Evolutionary conservation across 2,797 vertebrate species (phyloP), one percentile per base, ranked within the genome.

Genomic region (Masticophis lateralis): DNA sequence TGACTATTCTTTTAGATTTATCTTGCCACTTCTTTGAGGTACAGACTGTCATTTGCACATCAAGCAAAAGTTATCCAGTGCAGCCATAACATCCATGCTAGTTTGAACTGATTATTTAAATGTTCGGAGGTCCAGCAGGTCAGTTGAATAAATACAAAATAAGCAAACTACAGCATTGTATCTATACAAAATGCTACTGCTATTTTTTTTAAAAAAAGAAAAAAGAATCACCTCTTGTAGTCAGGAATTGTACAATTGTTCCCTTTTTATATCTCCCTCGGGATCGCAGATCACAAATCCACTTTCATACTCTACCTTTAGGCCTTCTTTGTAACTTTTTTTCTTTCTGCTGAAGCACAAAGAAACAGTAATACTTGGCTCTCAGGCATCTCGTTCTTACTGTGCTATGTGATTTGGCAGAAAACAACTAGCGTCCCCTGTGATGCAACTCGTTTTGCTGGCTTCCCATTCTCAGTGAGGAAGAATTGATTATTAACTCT

Each of bases 271-370:
- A 93, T 95, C 93, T 95, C 95, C 91, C 92, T 95, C 93, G 83
- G 74, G 94, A 96, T 96, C 95, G 96, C 93, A 97, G 94, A 93
- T 92, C 96, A 92, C 60, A 95, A 87, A 95, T 83, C 20, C 93
- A 94, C 94, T 96, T 95, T 97, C 95, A 93, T 97, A 95, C 91
- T 93, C 95, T 96, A 96, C 94, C 96, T 97, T 97, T 97, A 97
- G 96, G 96, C 94, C 95, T 95, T 95, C 94, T 95, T 97, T 96
- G 95, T 94, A 95, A 89, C 93, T 93, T 92, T 95, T 22, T 96
- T 96, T 25, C n/a, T 8, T 43, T 20, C 96, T 96, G 93, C 96
- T 96, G 93, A 96, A 97, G 20, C 22, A 55, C 4, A 95, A 97
- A 96, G 93, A 79, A 94, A 95, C 93, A 94, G 94, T 79, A 79